phyloP scores from a whole-genome alignment of 2,888 invertebrate genomes.

The Proisotoma minuta region DNA sequence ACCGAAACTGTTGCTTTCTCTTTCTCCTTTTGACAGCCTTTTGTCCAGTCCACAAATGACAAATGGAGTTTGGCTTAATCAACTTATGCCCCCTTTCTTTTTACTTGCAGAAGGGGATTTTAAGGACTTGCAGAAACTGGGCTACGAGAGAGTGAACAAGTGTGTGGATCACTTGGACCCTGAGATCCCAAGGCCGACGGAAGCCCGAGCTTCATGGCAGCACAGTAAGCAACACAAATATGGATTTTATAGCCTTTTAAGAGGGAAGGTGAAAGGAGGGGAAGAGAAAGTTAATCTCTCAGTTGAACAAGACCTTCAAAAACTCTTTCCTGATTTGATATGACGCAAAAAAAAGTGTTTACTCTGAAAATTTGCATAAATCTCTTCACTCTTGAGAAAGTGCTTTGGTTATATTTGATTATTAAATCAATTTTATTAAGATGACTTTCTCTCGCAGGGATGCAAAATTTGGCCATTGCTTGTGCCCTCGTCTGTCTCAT shows the following conservation, averaged over 20 bases:
- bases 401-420: too few relatives aligned
- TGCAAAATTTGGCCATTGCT: constrained; percentile 93
- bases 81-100: too few relatives aligned
- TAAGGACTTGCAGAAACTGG: constrained; percentile 34
- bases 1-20: too few relatives aligned
- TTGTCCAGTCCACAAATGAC: neutral
- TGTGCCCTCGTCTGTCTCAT: constrained; percentile 89
- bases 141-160: constrained; percentile 25
- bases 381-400: too few relatives aligned
- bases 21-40: too few relatives aligned
- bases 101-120: constrained; percentile 41
- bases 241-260: too few relatives aligned
- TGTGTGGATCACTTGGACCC: constrained; percentile 45
- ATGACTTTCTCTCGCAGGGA: constrained; percentile 73
- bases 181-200: constrained; percentile 26
- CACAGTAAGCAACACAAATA: constrained; percentile 39
- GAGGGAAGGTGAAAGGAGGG: neutral
- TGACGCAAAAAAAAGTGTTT: neutral
- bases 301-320: too few relatives aligned
- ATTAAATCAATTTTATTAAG: neutral
- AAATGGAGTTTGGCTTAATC: constrained; percentile 6
- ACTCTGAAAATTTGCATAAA: too few relatives aligned
- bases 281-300: neutral
- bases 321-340: neutral
- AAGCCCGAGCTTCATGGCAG: constrained; percentile 44